Base-by-base conservation (phyloP, 1,140 invertebrate genomes). In the Lepeophtheirus salmonis region DNA sequence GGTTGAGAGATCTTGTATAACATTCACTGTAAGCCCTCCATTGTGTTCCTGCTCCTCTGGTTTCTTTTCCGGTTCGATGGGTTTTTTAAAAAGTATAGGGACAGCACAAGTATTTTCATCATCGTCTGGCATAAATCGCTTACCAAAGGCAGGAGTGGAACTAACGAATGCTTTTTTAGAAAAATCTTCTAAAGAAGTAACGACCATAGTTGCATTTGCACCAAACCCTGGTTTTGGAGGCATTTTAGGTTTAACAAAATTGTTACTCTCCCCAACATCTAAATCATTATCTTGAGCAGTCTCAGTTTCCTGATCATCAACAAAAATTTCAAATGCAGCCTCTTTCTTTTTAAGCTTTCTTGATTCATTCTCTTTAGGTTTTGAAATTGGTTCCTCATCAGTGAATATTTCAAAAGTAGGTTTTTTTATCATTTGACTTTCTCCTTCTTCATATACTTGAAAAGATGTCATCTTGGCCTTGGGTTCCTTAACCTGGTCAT, bases 91-190 rank as follows among this genome's bases (percentile, higher is more conserved):
- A 2, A 61, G 18, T 12, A 61, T 14, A 14, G 54, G 41, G 2
- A 61, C 50, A 20, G 50, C 59, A 30, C 59, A 61, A 2, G 59
- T 61, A 50, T 61, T 26, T 20, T 53, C 59, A 53, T 61, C 59
- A 2, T 61, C 59, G 17, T 53, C 50, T 17, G 55, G 59, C 14
- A 55, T 54, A 25, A 22, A 61, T 16, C 51, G 14, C 10, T 48
- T 14, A 13, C 57, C 57, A 50, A 16, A 21, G 30, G 18, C 23
- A 3, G 57, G 57, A 6, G 57, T 60, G 18, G 57, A 60, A 16
- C 16, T n/a, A 4, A 20, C 23, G 14, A 30, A 12, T 6, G 57
- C 30, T 50, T 55, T 55, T 26, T 55, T 30, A 13, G 54, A 14
- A 26, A 61, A 61, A 17, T 20, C 50, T 10, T 56, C 21, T 23